Conservation (phyloP, 35 echinoderm and acorn worm genomes). For the Amphiura filiformis region DNA sequence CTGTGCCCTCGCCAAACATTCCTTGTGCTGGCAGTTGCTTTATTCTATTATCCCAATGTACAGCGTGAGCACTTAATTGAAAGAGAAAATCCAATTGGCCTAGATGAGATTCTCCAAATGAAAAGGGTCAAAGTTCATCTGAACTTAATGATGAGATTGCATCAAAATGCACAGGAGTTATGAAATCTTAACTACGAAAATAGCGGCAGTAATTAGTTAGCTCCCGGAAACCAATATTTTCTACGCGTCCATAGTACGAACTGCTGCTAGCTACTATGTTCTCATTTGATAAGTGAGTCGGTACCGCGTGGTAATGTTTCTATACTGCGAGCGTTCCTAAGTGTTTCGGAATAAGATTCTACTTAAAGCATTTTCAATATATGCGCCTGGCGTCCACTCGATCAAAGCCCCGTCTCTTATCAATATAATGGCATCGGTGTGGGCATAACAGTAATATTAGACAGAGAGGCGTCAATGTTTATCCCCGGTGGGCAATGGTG, state of each 20-base stretch:
- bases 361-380: neutral
- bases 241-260: neutral
- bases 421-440: slow-evolving; percentile 7
- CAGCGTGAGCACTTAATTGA: neutral
- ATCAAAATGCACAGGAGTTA: too few relatives aligned
- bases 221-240: neutral
- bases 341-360: slow-evolving; percentile 8
- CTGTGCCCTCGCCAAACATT: neutral
- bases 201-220: too few relatives aligned
- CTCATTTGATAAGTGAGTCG: neutral
- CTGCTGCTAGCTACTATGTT: neutral
- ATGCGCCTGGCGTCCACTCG: neutral
- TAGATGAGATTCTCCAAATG: neutral
- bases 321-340: neutral
- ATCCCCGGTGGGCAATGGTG: neutral
- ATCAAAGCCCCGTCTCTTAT: neutral
- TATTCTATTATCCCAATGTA: neutral
- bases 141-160: neutral
- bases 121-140: neutral
- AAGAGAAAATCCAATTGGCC: neutral
- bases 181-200: too few relatives aligned
- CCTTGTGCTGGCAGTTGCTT: neutral
- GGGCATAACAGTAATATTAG: neutral
- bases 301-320: neutral
- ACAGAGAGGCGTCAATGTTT: neutral